Conservation (phyloP, 2,888 invertebrate species). For the Serrognathus titanus region DNA sequence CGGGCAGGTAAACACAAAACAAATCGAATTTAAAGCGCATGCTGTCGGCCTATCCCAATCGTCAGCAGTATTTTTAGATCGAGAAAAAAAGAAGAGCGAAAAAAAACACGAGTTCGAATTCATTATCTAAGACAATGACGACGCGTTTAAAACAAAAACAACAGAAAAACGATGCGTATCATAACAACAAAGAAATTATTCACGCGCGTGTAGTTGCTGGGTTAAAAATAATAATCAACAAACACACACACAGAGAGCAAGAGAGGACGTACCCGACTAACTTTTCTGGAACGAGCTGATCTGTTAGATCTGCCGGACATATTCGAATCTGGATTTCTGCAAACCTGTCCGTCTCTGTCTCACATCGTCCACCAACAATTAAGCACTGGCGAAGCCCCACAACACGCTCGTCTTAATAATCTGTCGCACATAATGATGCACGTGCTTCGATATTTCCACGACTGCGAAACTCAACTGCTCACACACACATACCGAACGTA, state of each 20-base stretch:
- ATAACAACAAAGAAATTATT: too few species aligned
- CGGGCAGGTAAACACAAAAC: too few species aligned
- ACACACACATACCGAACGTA: slow-evolving; percentile 9
- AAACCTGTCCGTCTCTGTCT: slow-evolving; percentile 15
- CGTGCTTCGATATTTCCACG: neutral
- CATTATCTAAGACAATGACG: too few species aligned
- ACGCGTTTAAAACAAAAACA: too few species aligned
- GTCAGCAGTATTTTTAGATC: too few species aligned
- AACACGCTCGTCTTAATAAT: neutral
- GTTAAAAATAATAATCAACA: too few species aligned
- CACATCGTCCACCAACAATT: neutral
- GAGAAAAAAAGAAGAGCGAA: too few species aligned
- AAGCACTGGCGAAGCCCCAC: neutral
- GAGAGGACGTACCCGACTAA: slow-evolving; percentile 39
- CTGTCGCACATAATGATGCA: neutral
- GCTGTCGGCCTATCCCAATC: too few species aligned
- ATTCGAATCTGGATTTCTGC: slow-evolving; percentile 16
- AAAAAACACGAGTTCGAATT: too few species aligned
- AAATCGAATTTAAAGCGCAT: too few species aligned
- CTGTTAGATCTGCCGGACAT: slow-evolving; percentile 39
- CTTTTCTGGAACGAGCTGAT: slow-evolving; percentile 42
- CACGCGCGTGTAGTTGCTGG: too few species aligned
- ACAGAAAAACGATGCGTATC: too few species aligned
- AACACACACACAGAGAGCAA: neutral
- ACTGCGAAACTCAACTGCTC: neutral